Percentiles rank a stretch among this genome's conserved stretches.
These are phyloP conservation scores for Eupeodes luniger DNA, from an alignment of 2,888 invertebrate genomes.

Conservation along the genomic window DNA sequence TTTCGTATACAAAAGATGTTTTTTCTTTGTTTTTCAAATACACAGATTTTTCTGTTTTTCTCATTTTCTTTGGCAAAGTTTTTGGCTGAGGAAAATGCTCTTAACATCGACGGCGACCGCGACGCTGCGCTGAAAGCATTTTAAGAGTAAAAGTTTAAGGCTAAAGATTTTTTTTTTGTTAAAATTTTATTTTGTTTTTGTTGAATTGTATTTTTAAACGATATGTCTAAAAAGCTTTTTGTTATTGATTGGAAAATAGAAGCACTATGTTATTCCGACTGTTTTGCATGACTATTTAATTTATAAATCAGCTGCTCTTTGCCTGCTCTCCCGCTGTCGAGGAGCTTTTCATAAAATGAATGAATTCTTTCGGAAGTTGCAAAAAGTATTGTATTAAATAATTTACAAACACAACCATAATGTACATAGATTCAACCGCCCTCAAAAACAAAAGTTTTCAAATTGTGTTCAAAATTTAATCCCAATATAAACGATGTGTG, in stretches of 20 bases:
- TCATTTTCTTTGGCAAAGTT: conserved; percentile 42
- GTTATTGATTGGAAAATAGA: conserved; percentile 34
- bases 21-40: conserved; percentile 57
- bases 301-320: neutral
- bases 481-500: conserved; percentile 40
- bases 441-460: neutral
- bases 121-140: conserved; percentile 41
- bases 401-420: neutral
- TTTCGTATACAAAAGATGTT: conserved; percentile 46
- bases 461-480: conserved; percentile 17
- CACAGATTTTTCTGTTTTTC: conserved; percentile 44
- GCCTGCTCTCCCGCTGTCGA: neutral
- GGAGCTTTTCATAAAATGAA: conserved; percentile 24
- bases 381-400: conserved; percentile 22
- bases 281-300: neutral
- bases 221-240: conserved; percentile 59
- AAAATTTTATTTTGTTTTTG: neutral
- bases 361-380: conserved; percentile 10
- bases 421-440: neutral
- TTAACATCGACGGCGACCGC: neutral
- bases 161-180: conserved; percentile 30
- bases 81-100: conserved; percentile 46
- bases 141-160: conserved; percentile 69
- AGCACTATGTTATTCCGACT: neutral
- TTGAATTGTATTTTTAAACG: conserved; percentile 52